Evolutionary conservation across 2,888 invertebrate species (phyloP).

Genomic region (Corbicula japonica): DNA sequence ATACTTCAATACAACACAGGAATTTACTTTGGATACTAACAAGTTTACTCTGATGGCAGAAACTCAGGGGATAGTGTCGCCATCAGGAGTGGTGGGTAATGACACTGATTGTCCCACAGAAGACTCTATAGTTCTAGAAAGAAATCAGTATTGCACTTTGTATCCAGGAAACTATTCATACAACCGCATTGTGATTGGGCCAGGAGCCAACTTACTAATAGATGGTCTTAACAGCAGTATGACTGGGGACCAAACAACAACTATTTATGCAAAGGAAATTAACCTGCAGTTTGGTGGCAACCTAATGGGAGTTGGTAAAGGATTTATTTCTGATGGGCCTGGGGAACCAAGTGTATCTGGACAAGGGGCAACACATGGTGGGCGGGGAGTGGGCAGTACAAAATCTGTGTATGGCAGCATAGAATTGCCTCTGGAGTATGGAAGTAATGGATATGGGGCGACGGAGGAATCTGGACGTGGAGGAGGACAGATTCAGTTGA

Average conservation of each 20-base stretch:
- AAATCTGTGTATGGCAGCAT: slow-evolving; percentile 70
- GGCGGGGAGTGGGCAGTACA: slow-evolving; percentile 62
- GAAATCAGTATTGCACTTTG: slow-evolving; percentile 67
- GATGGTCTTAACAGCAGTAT: slow-evolving; percentile 58
- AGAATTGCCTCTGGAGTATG: slow-evolving; percentile 65
- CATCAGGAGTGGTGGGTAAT: slow-evolving; percentile 10
- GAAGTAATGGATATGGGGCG: slow-evolving; percentile 72
- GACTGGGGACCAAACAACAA: slow-evolving; percentile 61
- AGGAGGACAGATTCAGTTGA: slow-evolving; percentile 71
- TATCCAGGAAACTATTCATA: slow-evolving; percentile 60
- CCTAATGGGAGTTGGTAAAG: slow-evolving; percentile 70
- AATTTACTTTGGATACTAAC: slow-evolving; percentile 50
- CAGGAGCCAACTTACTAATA: slow-evolving; percentile 69
- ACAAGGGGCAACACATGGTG: slow-evolving; percentile 72
- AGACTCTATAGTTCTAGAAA: slow-evolving; percentile 57
- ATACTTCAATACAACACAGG: slow-evolving; percentile 55
- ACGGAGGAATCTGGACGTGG: slow-evolving; percentile 57
- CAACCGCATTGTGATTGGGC: slow-evolving; percentile 63
- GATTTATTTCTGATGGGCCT: slow-evolving; percentile 64
- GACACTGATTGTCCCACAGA: slow-evolving; percentile 40
- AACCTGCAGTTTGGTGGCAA: slow-evolving; percentile 65
- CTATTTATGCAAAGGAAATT: slow-evolving; percentile 63
- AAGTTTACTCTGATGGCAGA: slow-evolving; percentile 31
- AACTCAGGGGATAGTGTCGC: slow-evolving; percentile 21
- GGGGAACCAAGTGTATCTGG: slow-evolving; percentile 53